These are phyloP conservation scores for Pteropus rufus DNA, from an alignment of 2,797 vertebrate species.

Conservation along the genomic window DNA sequence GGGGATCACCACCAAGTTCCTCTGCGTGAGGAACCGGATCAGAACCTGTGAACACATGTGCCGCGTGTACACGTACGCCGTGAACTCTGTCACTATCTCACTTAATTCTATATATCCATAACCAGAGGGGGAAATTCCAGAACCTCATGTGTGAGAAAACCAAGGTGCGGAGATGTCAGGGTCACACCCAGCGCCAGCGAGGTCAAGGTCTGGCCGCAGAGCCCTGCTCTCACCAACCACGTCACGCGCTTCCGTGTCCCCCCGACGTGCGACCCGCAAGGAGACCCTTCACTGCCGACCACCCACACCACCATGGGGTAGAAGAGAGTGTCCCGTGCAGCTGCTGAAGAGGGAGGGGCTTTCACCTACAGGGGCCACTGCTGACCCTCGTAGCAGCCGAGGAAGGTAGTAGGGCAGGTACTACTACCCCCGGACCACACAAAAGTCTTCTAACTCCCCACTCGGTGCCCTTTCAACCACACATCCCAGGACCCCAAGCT, in stretches of 20 bases:
- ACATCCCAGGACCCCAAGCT: background rate
- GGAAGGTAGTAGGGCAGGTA: background rate
- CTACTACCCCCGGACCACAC: background rate
- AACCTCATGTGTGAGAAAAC: background rate
- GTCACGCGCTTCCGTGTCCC: accelerated
- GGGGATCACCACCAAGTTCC: constrained; percentile 89
- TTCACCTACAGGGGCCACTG: accelerated
- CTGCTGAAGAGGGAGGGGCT: background rate
- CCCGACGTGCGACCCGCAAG: background rate
- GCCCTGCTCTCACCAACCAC: background rate
- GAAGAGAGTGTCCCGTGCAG: accelerated
- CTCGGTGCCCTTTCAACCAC: background rate
- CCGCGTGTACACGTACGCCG: accelerated
- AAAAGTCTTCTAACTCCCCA: background rate
- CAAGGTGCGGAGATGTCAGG: background rate
- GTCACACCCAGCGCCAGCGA: accelerated
- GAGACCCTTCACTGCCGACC: background rate
- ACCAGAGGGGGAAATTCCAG: background rate
- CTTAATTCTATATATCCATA: accelerated
- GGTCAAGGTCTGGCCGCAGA: background rate
- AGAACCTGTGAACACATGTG: constrained; percentile 83
- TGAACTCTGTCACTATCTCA: accelerated
- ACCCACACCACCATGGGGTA: background rate
- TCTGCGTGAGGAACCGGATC: constrained; percentile 91
- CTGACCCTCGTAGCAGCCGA: accelerated